Evolutionary conservation across 2,113 vertebrate genomes (phyloP).

Genomic region (Puffinus mauretanicus): DNA sequence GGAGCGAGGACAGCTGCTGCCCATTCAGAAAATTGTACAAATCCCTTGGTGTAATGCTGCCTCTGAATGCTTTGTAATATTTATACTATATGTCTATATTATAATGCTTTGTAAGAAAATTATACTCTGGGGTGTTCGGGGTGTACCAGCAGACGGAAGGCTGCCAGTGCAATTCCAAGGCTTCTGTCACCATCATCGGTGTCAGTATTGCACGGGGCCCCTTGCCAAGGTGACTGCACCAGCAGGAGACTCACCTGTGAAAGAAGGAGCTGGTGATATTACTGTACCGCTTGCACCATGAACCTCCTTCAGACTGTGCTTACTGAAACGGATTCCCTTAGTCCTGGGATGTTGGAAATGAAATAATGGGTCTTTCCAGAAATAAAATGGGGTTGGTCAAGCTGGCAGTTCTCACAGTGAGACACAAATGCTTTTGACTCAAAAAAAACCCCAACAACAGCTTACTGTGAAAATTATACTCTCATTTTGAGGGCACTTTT

Average conservation of each 20-base stretch:
- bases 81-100: background rate
- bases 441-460: background rate
- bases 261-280: background rate
- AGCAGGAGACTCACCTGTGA: background rate
- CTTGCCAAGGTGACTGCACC: background rate
- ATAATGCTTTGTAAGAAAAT: background rate
- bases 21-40: background rate
- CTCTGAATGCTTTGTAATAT: background rate
- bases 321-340: background rate
- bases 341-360: background rate
- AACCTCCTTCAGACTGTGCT: background rate
- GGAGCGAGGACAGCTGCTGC: background rate
- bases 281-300: no score
- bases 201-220: rapidly evolving
- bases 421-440: background rate
- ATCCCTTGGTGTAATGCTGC: background rate
- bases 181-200: background rate
- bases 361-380: background rate
- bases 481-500: background rate
- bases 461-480: background rate
- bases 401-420: background rate
- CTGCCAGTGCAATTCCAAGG: background rate
- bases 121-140: background rate
- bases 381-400: background rate
- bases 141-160: background rate